A percentile compares a stretch with the other conserved stretches of the same genome.
Evolutionary conservation across 2,797 vertebrate genomes (phyloP).

Genomic region (Trachops cirrhosus): DNA sequence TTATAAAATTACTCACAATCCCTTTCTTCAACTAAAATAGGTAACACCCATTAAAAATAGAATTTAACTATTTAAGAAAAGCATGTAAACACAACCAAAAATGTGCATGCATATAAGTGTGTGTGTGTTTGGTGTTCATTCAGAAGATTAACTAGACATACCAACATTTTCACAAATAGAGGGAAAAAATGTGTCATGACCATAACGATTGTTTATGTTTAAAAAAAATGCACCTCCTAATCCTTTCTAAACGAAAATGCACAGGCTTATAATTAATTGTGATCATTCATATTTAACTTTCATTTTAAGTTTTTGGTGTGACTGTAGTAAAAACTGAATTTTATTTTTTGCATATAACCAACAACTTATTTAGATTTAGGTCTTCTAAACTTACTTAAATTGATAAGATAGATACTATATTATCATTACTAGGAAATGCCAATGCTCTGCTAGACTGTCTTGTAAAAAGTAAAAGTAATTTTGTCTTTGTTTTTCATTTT

Average conservation of each 20-base stretch:
- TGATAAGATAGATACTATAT: constrained; percentile 34
- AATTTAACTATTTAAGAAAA: not conserved
- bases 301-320: constrained; percentile 43
- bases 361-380: constrained; percentile 52
- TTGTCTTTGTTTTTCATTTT: constrained; percentile 63
- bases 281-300: constrained; percentile 49
- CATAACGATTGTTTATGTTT: not conserved
- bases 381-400: constrained; percentile 62
- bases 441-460: constrained; percentile 41
- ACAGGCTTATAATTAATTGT: constrained; percentile 15
- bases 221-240: not conserved
- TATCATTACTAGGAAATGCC: constrained; percentile 49
- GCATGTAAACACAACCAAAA: not conserved
- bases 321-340: constrained; percentile 51
- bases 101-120: not conserved
- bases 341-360: constrained; percentile 26
- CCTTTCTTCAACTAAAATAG: not conserved
- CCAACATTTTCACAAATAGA: constrained; percentile 5
- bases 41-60: not conserved
- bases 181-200: not conserved
- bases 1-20: not conserved
- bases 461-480: constrained; percentile 23
- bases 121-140: not conserved
- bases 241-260: constrained; percentile 21
- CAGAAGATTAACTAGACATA: not conserved